A percentile compares a stretch with the other conserved stretches of the same genome.
Evolutionary conservation across 2,797 vertebrate species (phyloP).

Genomic region (Hypotaenidia okinawae): DNA sequence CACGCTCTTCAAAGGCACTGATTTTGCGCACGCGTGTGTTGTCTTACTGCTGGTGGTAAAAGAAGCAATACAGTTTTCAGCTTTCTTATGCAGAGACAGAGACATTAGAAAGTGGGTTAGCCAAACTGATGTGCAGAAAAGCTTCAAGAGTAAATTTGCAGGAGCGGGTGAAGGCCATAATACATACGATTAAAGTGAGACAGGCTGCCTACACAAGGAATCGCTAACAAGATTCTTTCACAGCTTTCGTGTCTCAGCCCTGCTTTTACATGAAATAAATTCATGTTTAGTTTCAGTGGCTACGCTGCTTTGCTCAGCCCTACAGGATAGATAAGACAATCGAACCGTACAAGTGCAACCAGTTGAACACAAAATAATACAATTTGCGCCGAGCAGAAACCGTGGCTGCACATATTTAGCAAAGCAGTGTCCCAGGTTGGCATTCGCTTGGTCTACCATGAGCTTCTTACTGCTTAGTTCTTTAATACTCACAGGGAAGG

Average conservation of each 20-base stretch:
- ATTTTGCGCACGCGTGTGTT: neutral
- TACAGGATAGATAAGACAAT: neutral
- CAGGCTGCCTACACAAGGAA: constrained; percentile 53
- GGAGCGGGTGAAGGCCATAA: neutral
- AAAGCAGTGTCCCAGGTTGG: neutral
- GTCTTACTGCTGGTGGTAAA: neutral
- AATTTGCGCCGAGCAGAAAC: neutral
- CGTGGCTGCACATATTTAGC: neutral
- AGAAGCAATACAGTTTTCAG: neutral
- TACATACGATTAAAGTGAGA: constrained; percentile 51
- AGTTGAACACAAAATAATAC: constrained; percentile 19
- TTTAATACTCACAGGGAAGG: neutral
- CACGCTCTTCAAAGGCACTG: neutral
- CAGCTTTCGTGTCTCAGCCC: constrained; percentile 41
- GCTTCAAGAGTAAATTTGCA: neutral
- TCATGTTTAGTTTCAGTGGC: constrained; percentile 37
- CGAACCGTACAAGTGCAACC: neutral
- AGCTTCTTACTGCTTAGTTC: neutral
- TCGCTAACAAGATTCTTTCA: constrained; percentile 24
- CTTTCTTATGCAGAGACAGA: neutral
- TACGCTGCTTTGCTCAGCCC: neutral
- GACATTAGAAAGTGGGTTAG: constrained; percentile 47
- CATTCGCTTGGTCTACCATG: fast-evolving
- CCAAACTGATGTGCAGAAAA: constrained; percentile 27
- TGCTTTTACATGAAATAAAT: constrained; percentile 43